Evolutionary conservation across 2,888 invertebrate genomes (phyloP).

Genomic region (Sesia bembeciformis): DNA sequence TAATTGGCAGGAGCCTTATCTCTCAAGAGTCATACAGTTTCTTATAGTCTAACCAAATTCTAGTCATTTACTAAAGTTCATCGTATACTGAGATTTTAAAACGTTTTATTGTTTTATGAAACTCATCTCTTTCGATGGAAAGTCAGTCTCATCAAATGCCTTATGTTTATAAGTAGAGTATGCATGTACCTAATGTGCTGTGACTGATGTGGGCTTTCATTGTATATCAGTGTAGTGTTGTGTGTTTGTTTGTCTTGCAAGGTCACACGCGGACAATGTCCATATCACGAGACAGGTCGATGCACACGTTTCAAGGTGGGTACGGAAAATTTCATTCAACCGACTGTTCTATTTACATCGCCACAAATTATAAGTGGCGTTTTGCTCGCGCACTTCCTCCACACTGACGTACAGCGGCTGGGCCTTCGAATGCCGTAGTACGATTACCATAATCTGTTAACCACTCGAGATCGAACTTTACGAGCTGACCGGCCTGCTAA

Average conservation of each 20-base stretch:
- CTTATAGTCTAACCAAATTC: no score
- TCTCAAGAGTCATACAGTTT: no score
- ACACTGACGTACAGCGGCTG: constrained; percentile 37
- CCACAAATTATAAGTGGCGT: constrained; percentile 51
- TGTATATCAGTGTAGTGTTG: constrained; percentile 25
- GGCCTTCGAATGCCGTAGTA: constrained; percentile 42
- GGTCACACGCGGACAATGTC: constrained; percentile 59
- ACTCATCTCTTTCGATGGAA: no score
- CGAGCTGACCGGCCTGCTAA: constrained; percentile 4
- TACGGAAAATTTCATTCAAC: constrained; percentile 65
- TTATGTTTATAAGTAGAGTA: not conserved
- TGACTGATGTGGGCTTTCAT: constrained; percentile 26
- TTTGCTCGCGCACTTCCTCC: constrained; percentile 48
- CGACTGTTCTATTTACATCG: constrained; percentile 64
- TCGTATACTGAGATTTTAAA: no score
- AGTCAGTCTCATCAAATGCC: no score
- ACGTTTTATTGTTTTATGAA: no score
- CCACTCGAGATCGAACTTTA: constrained; percentile 11
- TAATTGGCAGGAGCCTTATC: no score
- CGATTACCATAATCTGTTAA: constrained; percentile 3
- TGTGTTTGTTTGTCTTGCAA: constrained; percentile 50
- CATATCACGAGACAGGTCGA: constrained; percentile 56
- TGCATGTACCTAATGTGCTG: constrained; percentile 39
- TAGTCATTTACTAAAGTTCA: no score
- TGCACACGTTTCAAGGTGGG: constrained; percentile 65